A percentile compares a stretch with the other conserved stretches of the same genome.
These are phyloP conservation scores for Sylvia borin DNA, from an alignment of 2,797 vertebrate genomes.

Conservation along the genomic window DNA sequence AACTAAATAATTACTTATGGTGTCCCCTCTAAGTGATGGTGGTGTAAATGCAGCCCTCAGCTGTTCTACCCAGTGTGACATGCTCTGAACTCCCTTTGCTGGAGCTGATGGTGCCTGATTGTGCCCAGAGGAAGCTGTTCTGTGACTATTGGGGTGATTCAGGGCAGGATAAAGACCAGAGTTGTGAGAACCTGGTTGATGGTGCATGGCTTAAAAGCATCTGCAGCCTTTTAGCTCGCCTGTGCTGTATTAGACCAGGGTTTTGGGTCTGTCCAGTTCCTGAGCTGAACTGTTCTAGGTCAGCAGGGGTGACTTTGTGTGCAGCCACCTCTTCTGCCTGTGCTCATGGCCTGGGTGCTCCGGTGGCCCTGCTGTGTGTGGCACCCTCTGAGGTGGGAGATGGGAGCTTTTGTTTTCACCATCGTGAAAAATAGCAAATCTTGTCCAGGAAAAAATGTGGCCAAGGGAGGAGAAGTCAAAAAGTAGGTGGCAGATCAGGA, in stretches of 20 bases:
- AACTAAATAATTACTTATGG: neutral
- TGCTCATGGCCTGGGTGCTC: neutral
- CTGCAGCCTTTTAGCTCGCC: neutral
- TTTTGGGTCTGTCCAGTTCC: neutral
- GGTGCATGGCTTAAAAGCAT: neutral
- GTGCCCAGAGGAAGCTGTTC: neutral
- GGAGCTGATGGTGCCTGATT: neutral
- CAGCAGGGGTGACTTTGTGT: neutral
- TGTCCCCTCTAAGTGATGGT: neutral
- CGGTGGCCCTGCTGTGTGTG: neutral
- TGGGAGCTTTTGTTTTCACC: neutral
- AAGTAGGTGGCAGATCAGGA: neutral
- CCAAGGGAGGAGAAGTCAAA: neutral
- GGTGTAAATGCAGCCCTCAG: neutral
- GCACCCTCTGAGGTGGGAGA: accelerated
- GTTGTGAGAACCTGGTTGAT: neutral
- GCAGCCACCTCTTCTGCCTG: neutral
- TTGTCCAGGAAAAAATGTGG: neutral
- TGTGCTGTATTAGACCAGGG: neutral
- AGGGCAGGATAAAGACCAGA: neutral
- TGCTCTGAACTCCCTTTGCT: neutral
- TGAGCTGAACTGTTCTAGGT: neutral
- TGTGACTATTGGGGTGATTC: neutral
- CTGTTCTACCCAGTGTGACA: neutral
- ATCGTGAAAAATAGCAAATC: accelerated